These are phyloP conservation scores for Psilopsiagon aymara DNA, from an alignment of 2,113 vertebrate species.

Conservation along the genomic window DNA sequence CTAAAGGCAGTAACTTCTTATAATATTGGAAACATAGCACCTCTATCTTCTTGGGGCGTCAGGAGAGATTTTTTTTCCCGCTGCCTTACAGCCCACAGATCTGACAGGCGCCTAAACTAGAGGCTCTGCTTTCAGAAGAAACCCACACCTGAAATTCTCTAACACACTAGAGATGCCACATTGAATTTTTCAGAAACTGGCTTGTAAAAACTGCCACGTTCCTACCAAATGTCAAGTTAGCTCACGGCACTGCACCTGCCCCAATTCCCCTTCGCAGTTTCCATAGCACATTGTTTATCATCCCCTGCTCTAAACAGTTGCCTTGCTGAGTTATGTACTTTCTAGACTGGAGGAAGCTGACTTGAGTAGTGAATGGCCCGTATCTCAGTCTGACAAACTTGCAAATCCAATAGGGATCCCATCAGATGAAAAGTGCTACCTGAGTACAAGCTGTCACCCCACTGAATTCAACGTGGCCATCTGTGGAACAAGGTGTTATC, in stretches of 20 bases:
- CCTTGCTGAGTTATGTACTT: neutral
- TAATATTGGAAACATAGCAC: neutral
- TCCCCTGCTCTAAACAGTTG: neutral
- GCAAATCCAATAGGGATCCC: neutral
- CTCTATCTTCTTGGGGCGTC: neutral
- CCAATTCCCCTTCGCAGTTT: neutral
- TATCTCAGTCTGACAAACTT: neutral
- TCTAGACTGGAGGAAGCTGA: neutral
- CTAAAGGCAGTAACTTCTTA: neutral
- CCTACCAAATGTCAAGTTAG: neutral
- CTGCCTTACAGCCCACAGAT: neutral
- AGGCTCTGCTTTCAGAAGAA: neutral
- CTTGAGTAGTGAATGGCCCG: rapidly evolving
- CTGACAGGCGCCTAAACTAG: neutral
- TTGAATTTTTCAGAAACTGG: neutral
- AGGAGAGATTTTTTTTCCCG: neutral
- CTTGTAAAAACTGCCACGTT: neutral
- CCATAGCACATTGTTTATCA: rapidly evolving
- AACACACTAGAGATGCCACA: neutral
- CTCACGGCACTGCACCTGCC: neutral
- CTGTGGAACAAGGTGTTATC: neutral
- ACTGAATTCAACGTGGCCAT: rapidly evolving
- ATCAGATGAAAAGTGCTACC: neutral
- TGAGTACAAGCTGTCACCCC: neutral
- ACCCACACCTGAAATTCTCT: neutral